Base-by-base conservation (phyloP, 2,113 vertebrate species). In the Oreochromis aureus region DNA sequence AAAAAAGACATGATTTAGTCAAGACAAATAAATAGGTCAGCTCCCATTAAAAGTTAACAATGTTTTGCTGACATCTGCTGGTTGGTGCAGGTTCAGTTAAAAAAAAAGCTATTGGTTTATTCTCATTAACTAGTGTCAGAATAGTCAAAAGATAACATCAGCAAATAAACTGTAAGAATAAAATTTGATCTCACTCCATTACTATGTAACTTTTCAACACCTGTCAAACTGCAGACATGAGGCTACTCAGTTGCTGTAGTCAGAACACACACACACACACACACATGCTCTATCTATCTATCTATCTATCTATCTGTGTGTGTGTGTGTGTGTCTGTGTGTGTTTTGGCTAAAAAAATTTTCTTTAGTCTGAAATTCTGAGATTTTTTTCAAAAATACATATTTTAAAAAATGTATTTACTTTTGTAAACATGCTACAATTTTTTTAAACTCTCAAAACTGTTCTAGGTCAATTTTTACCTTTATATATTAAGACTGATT, bases 11-110 rank as follows among this genome's bases (percentile, higher is more conserved):
- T 32, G 5, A 66, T 32, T 15, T 10, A 69, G 19, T 11, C 10
- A 48, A 32, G 27, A 59, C 36, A 53, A 5, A 3, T 55, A 46
- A 53, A 8, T 1, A 34, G 41, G 13, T 16, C 39, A 3, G 7
- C 13, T 24, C 6, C 11, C 3, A 19, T 24, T 22, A 58, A 51
- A 85, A 27, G 13, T 3, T 6, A 61, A 18, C 6, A 58, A 61
- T 39, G 79, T 59, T 93, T 80, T 94, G 69, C 90, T 93, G 92
- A 93, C 92, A 89, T 93, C 94, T 95, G 85, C 86, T 92, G 94
- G 92, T 69, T 58, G 2, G 2, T 78, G 34, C 39, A 13, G 53
- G n/a, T 76, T 56, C 4, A 66, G 22, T 11, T 16, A n/a, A 39
- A 39, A 66, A n/a, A 32, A 76, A 76, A n/a, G n/a, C n/a, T n/a